Evolutionary conservation across 2,888 invertebrate genomes (phyloP), one percentile per base, ranked within the genome.

Genomic region (Gastrophysa polygoni): DNA sequence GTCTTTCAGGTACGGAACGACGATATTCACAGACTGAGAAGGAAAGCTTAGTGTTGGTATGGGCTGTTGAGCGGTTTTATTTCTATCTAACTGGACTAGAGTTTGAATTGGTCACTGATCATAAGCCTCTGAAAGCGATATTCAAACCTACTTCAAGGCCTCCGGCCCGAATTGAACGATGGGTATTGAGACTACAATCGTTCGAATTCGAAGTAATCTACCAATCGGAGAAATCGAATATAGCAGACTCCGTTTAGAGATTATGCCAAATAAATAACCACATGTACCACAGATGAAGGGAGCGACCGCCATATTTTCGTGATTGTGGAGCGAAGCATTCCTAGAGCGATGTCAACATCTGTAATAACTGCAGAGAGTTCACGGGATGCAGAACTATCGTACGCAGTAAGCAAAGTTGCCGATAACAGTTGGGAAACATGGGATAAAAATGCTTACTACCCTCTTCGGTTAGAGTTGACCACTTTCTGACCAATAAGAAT

Each of bases 1-100:
- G 73, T 52, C 61, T 75, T 11, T 61, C 71, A 7, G 50, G 52
- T 2, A 54, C 56, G 1, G 73, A 75, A 59, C 32, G 63, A 17
- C 48, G 73, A 21, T 76, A 78, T 66, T 82, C 72, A 1, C 75
- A 79, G 64, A 75, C 75, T 1, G 78, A 78, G 61, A 75, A 74
- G 51, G 77, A 78, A 68, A 80, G 78, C 20, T 69, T 81, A n/a
- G 75, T 76, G 8, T 63, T 82, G 5, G 72, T 82, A 6, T 83
- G 74, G 71, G 79, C 75, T 2, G 76, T 81, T 8, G 76, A 79
- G 59, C 72, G 75, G 60, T 83, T 82, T 67, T 73, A 80, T 60
- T 70, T 74, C 38, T 83, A 80, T 65, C 51, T 83, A 2, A 75
- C 71, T 64, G 83, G 82, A 11, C 63, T 77, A 10, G 67, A 75